These are phyloP conservation scores for Gymnoscopelus microlampas DNA, from an alignment of 2,797 vertebrate genomes.

Conservation along the genomic window DNA sequence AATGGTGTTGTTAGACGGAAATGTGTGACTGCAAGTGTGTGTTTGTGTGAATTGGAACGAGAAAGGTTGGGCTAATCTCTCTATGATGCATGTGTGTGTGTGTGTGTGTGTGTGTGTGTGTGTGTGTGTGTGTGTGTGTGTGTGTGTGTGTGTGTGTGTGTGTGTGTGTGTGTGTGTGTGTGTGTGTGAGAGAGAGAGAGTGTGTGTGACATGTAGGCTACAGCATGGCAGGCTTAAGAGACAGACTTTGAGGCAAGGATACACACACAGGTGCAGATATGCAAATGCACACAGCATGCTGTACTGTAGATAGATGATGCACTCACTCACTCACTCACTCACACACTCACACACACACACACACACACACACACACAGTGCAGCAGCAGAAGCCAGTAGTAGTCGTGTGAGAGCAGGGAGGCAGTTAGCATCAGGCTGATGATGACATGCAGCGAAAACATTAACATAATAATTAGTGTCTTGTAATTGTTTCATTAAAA, in stretches of 20 bases:
- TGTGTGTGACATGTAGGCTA: too few relatives aligned
- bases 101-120: slow-evolving; percentile 12
- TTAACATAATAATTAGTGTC: slow-evolving; percentile 99
- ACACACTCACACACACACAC: slow-evolving; percentile 71
- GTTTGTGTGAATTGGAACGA: too few relatives aligned
- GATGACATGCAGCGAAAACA: slow-evolving; percentile 97
- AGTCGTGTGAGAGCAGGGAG: slow-evolving; percentile 68
- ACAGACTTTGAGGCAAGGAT: slow-evolving; percentile 39
- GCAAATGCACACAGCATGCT: slow-evolving; percentile 29
- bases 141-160: too few relatives aligned
- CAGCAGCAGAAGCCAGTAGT: too few relatives aligned
- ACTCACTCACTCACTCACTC: slow-evolving; percentile 76
- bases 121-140: slow-evolving; percentile 65
- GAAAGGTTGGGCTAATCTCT: too few relatives aligned
- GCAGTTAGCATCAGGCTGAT: slow-evolving; percentile 99
- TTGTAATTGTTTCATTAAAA: slow-evolving; percentile 99
- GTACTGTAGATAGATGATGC: neutral
- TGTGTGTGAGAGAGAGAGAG: too few relatives aligned
- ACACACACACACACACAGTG: slow-evolving; percentile 34
- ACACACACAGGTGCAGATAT: slow-evolving; percentile 45
- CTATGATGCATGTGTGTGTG: too few relatives aligned
- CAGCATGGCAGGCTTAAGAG: slow-evolving; percentile 41
- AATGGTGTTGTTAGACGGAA: too few relatives aligned
- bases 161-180: too few relatives aligned
- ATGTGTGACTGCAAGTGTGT: too few relatives aligned